These are phyloP conservation scores for Gryon sp. DNA, from an alignment of 1,140 invertebrate species.

Conservation along the genomic window DNA sequence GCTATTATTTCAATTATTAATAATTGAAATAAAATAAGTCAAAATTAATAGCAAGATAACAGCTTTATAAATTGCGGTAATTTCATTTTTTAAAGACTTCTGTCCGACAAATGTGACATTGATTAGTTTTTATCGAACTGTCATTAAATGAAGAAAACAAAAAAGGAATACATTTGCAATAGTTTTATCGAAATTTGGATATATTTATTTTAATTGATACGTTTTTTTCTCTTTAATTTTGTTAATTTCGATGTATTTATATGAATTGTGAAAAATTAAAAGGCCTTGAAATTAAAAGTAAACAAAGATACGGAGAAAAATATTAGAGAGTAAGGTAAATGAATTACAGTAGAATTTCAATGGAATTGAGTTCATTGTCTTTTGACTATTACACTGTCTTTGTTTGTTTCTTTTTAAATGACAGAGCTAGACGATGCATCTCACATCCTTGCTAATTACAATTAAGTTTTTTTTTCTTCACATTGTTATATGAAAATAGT, in stretches of 20 bases:
- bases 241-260: constrained; percentile 9
- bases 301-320: constrained; percentile 18
- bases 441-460: constrained; percentile 23
- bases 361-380: constrained; percentile 50
- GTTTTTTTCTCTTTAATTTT: neutral
- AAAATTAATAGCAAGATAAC: no score
- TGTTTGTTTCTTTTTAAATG: constrained; percentile 36
- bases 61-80: no score
- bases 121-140: no score
- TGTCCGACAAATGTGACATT: no score
- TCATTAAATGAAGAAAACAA: no score
- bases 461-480: constrained; percentile 2
- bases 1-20: no score
- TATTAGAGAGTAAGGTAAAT: constrained; percentile 11
- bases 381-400: constrained; percentile 31
- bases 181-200: neutral
- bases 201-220: neutral
- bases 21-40: no score
- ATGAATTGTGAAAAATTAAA: constrained; percentile 5
- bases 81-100: no score
- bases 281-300: constrained; percentile 30
- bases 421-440: constrained; percentile 13
- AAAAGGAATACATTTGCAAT: no score
- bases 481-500: neutral
- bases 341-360: constrained; percentile 40